These are phyloP conservation scores for Seriola rivoliana DNA, from an alignment of 2,113 vertebrate genomes.

Conservation along the genomic window DNA sequence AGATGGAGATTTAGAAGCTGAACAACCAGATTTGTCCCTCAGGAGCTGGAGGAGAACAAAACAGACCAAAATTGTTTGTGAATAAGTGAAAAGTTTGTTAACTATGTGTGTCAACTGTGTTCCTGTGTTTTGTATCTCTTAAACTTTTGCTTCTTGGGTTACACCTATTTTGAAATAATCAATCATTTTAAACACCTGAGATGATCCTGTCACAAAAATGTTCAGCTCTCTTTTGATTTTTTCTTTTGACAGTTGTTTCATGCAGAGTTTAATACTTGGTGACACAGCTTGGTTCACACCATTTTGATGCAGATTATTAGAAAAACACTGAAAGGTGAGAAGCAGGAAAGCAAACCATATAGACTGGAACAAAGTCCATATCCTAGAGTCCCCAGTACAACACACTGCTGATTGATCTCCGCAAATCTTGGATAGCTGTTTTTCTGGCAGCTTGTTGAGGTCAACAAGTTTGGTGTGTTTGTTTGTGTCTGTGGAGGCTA, in stretches of 20 bases:
- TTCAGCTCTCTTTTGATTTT: background rate
- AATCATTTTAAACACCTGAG: background rate
- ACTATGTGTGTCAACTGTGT: background rate
- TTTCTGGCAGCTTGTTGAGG: conserved; percentile 30
- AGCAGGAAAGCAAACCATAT: background rate
- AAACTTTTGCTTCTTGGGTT: background rate
- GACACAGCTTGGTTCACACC: background rate
- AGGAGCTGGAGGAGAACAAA: background rate
- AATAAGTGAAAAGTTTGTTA: too few species aligned
- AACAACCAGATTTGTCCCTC: background rate
- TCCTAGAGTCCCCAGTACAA: conserved; percentile 9
- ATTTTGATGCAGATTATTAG: background rate
- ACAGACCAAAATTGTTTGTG: background rate
- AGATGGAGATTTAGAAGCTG: background rate
- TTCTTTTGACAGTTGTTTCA: background rate
- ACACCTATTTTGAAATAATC: background rate
- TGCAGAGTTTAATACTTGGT: background rate
- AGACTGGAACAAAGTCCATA: background rate
- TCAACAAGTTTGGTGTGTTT: conserved; percentile 20
- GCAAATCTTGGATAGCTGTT: conserved; percentile 26
- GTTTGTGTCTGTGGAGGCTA: conserved; percentile 18
- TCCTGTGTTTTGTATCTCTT: background rate
- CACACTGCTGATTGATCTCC: conserved; percentile 34
- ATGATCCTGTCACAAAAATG: background rate
- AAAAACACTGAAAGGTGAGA: background rate